Base-by-base conservation (phyloP, 2,113 vertebrate species). In the Apistogramma diplotaenia region DNA sequence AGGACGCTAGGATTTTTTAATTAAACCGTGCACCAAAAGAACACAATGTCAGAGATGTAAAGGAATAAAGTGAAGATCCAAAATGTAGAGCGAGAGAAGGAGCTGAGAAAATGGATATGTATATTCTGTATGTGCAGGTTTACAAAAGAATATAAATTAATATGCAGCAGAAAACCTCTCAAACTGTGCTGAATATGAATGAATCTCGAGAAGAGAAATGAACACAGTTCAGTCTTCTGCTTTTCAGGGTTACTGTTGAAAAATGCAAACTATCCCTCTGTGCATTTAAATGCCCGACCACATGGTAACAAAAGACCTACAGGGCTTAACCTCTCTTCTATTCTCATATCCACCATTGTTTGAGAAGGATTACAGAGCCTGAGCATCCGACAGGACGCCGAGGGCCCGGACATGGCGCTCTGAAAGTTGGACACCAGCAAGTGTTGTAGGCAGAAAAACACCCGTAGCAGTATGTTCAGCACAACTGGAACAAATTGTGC, bases 321-420 rank as follows among this genome's bases (percentile, higher is more conserved):
- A 29, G 60, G 83, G 79, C 75, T 87, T 89, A 86, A 78, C 54
- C 81, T 53, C 85, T 74, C 53, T 74, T 87, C 89, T 88, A 83
- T 88, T 86, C 85, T 86, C 75, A 78, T 85, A 73, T 79, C 81
- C 81, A 55, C 84, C 56, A 92, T 91, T 92, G 92, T 93, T 85
- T 90, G 77, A 83, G 51, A 74, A 90, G 89, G 90, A 93, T 93
- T 91, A 91, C 82, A 33, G 77, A 5, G 53, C 79, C 83, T 75
- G 43, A 83, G 81, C 88, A 78, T 89, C 81, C 53, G 58, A 81
- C 86, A 62, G 76, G 10, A 46, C 79, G 86, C 67, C 1, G 76
- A 83, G 76, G 78, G 56, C 81, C 55, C 72, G 4, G 31, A 81
- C 80, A 62, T 77, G 10, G 58, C 79, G 60, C 79, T n/a, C 70